A percentile compares a stretch with the other conserved stretches of the same genome.
These are phyloP conservation scores for Lithobates pipiens DNA, from an alignment of 2,797 vertebrate species.

Conservation along the genomic window DNA sequence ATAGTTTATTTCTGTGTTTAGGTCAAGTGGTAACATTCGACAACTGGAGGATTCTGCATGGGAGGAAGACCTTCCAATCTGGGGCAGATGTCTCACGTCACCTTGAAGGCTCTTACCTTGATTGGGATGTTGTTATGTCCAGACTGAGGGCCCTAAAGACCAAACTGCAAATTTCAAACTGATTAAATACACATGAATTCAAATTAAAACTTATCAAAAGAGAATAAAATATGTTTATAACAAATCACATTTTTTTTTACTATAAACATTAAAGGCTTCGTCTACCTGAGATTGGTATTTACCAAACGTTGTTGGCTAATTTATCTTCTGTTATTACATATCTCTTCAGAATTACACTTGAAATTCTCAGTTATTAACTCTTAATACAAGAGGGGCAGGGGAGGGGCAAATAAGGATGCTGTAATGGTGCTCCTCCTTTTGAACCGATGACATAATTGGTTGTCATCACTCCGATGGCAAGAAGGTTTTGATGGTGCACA, in stretches of 20 bases:
- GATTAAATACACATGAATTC: neutral
- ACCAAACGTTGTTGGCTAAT: too few species aligned
- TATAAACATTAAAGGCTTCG: neutral
- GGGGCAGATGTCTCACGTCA: constrained; percentile 73
- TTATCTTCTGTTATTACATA: too few species aligned
- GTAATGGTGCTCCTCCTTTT: too few species aligned
- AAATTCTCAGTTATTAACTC: too few species aligned
- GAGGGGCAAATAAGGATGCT: too few species aligned
- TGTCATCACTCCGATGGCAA: too few species aligned
- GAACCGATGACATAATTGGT: too few species aligned
- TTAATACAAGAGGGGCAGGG: too few species aligned
- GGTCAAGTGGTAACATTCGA: constrained; percentile 93
- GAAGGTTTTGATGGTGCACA: too few species aligned
- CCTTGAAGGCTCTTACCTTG: constrained; percentile 91
- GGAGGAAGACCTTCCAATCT: constrained; percentile 79
- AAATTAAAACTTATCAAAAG: neutral
- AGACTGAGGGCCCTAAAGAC: constrained; percentile 83
- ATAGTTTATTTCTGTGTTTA: constrained; percentile 65
- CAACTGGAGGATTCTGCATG: constrained; percentile 92
- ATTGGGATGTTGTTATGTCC: constrained; percentile 96
- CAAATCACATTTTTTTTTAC: neutral
- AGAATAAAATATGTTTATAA: constrained; percentile 12
- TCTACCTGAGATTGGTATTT: neutral
- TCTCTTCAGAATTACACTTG: too few species aligned
- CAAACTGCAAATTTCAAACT: constrained; percentile 63